These are phyloP conservation scores for Hanleya hanleyi DNA, from an alignment of 2,888 invertebrate genomes.

Conservation along the genomic window DNA sequence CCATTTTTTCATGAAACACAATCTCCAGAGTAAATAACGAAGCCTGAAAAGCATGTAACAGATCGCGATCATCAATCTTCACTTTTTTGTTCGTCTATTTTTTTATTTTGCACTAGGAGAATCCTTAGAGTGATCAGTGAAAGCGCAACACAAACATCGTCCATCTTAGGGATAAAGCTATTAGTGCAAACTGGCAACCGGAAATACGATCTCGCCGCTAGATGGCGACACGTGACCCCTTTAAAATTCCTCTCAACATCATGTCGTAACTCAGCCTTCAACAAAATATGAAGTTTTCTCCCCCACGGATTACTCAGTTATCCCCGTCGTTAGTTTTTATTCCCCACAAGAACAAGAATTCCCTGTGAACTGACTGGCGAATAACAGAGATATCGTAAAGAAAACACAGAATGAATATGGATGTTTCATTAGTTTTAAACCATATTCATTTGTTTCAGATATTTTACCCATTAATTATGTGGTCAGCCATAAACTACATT, in stretches of 20 bases:
- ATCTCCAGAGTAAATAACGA: conserved; percentile 3
- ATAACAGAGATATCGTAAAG: no score
- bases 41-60: conserved; percentile 9
- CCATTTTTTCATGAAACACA: neutral
- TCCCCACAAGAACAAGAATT: no score
- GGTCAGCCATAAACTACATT: no score
- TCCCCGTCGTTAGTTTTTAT: no score
- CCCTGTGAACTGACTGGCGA: no score
- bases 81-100: neutral
- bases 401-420: no score
- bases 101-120: neutral
- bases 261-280: no score
- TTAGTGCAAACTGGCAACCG: neutral
- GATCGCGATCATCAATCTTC: conserved; percentile 3
- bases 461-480: no score
- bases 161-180: neutral
- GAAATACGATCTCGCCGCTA: neutral
- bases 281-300: no score
- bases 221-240: neutral
- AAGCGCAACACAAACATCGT: neutral
- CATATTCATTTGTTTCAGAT: no score
- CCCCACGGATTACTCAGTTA: no score
- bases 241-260: neutral
- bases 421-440: no score
- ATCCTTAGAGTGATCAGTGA: neutral